phyloP scores from a whole-genome alignment of 2,888 invertebrate genomes.

The Cotesia congregata region DNA sequence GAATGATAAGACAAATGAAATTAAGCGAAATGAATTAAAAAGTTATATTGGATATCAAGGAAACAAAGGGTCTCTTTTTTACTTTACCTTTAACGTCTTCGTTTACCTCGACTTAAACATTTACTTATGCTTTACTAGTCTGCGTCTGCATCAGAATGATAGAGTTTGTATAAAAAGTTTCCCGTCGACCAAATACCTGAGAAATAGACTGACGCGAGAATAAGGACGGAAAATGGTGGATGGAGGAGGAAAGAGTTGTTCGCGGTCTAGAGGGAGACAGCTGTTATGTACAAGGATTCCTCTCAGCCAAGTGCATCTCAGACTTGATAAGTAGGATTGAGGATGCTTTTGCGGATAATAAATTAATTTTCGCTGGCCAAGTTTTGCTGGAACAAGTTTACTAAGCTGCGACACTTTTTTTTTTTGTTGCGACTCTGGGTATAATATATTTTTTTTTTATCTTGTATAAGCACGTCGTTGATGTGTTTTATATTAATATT shows the following conservation, averaged over 20 bases:
- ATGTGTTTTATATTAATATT: too few relatives aligned
- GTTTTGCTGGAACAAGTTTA: constrained; percentile 30
- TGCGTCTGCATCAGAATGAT: neutral
- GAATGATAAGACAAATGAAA: neutral
- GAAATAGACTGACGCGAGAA: neutral
- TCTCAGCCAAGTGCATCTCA: constrained; percentile 43
- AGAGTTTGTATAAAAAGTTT: neutral
- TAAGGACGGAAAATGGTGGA: neutral
- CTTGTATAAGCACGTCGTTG: too few relatives aligned
- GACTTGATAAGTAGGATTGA: constrained; percentile 52
- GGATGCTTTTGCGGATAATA: constrained; percentile 47
- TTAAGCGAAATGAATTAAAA: neutral
- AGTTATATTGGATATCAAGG: neutral
- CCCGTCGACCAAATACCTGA: neutral
- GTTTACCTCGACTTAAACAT: neutral
- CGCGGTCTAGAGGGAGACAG: constrained; percentile 33
- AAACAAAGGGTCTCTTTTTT: neutral
- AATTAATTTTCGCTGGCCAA: constrained; percentile 51
- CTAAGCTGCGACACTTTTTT: constrained; percentile 6
- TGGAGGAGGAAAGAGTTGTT: neutral
- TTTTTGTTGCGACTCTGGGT: neutral
- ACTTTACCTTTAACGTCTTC: neutral
- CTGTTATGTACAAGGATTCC: constrained; percentile 49
- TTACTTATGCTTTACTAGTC: neutral
- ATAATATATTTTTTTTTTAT: neutral